phyloP scores from a whole-genome alignment of 2,113 vertebrate genomes.

The Xenotilapia caudafasciata region DNA sequence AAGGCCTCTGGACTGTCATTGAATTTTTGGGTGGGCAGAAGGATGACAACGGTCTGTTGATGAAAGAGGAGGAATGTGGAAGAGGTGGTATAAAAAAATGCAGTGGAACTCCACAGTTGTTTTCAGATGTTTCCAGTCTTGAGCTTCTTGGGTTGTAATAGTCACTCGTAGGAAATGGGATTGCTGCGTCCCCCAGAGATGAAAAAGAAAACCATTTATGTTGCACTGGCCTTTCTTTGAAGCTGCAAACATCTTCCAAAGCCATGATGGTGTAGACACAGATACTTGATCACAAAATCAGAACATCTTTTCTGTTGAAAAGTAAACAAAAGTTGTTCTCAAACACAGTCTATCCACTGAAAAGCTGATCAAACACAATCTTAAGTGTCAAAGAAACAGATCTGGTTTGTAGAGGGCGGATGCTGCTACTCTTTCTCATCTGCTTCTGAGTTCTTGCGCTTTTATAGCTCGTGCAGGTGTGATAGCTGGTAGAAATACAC shows the following conservation, averaged over 20 bases:
- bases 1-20: conserved; percentile 37
- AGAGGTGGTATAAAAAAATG: conserved; percentile 16
- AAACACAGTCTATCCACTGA: not conserved
- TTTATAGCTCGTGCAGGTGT: conserved; percentile 38
- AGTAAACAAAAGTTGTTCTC: not conserved
- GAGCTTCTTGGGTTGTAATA: not conserved
- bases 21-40: not conserved
- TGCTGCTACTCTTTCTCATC: not conserved
- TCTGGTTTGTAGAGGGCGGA: not conserved
- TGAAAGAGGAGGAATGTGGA: not conserved
- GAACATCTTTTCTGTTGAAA: not conserved
- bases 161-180: not conserved
- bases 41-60: not conserved
- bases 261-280: conserved; percentile 58
- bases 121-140: not conserved
- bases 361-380: not conserved
- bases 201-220: conserved; percentile 6
- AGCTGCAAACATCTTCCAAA: conserved; percentile 75
- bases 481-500: not conserved
- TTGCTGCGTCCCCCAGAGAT: not conserved
- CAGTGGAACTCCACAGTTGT: not conserved
- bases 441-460: not conserved
- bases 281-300: not conserved
- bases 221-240: not conserved
- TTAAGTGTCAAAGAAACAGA: not conserved